A percentile compares a stretch with the other conserved stretches of the same genome.
Evolutionary conservation across 2,888 invertebrate species (phyloP).

Genomic region (Thera britannica): DNA sequence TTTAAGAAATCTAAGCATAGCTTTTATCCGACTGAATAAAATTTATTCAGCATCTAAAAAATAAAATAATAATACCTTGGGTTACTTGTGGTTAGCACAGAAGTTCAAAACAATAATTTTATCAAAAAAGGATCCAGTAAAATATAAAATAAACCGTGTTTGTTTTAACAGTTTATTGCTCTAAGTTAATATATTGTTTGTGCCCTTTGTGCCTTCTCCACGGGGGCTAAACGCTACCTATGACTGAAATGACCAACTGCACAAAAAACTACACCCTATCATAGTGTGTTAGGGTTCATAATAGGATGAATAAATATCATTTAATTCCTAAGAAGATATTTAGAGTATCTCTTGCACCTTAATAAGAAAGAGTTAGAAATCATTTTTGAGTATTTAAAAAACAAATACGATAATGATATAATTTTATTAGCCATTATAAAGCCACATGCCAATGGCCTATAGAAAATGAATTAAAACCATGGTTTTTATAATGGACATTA

Average conservation of each 20-base stretch:
- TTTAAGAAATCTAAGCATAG: no score
- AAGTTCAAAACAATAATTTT: slow-evolving; percentile 21
- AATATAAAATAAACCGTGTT: slow-evolving; percentile 35
- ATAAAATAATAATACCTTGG: no score
- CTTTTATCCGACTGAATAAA: no score
- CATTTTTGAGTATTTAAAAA: slow-evolving; percentile 25
- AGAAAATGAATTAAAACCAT: slow-evolving; percentile 32
- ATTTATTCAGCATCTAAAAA: no score
- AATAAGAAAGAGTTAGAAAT: slow-evolving; percentile 14
- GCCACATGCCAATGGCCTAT: slow-evolving; percentile 3
- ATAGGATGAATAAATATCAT: background rate
- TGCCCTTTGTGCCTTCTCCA: slow-evolving; percentile 50
- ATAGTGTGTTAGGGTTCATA: slow-evolving; percentile 2
- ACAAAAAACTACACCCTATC: slow-evolving; percentile 11
- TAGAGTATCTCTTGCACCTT: slow-evolving; percentile 19
- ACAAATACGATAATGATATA: slow-evolving; percentile 43
- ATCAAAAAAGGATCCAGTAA: slow-evolving; percentile 30
- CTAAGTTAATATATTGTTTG: slow-evolving; percentile 25
- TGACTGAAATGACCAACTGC: slow-evolving; percentile 12
- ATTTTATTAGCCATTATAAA: slow-evolving; percentile 53
- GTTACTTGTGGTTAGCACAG: background rate
- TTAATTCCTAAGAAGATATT: background rate
- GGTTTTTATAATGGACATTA: slow-evolving; percentile 3
- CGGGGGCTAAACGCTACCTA: slow-evolving; percentile 47
- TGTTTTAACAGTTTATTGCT: slow-evolving; percentile 35